A percentile compares a stretch with the other conserved stretches of the same genome.
Conservation (phyloP, 2,113 vertebrate species). For the Mixornis gularis region DNA sequence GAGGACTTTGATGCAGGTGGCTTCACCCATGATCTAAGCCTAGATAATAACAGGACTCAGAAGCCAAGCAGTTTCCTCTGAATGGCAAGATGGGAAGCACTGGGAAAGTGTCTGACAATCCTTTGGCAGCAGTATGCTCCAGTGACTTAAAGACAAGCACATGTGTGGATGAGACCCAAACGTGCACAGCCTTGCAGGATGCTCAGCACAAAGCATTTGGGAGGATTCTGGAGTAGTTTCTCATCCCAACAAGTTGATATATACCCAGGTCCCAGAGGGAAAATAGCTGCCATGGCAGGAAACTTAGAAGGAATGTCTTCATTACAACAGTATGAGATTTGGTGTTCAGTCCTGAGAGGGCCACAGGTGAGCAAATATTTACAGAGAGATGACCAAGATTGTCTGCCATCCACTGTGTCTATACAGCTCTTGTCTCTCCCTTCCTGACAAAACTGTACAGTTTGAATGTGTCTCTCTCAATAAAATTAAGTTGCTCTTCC, state of each 20-base stretch:
- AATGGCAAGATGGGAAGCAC: neutral
- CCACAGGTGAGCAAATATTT: neutral
- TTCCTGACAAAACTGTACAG: neutral
- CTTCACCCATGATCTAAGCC: neutral
- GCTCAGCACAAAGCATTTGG: neutral
- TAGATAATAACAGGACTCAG: neutral
- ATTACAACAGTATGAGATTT: neutral
- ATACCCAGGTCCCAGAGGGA: neutral
- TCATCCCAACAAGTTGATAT: neutral
- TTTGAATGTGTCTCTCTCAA: neutral
- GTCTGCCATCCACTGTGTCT: neutral
- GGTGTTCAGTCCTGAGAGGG: neutral
- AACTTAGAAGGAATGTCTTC: neutral
- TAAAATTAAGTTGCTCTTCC: neutral
- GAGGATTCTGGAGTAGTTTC: neutral
- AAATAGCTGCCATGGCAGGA: neutral
- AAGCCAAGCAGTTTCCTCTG: neutral
- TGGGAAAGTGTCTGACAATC: neutral
- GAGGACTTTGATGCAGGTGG: neutral
- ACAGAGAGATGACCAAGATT: neutral
- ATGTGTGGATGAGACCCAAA: rapidly evolving
- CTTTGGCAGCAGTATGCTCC: neutral
- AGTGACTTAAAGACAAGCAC: neutral
- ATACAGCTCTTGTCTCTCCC: neutral
- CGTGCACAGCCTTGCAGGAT: neutral